Percentiles rank a stretch among this genome's conserved stretches.
These are phyloP conservation scores for Drosophila littoralis DNA, from an alignment of 1,140 invertebrate genomes.

Conservation along the genomic window DNA sequence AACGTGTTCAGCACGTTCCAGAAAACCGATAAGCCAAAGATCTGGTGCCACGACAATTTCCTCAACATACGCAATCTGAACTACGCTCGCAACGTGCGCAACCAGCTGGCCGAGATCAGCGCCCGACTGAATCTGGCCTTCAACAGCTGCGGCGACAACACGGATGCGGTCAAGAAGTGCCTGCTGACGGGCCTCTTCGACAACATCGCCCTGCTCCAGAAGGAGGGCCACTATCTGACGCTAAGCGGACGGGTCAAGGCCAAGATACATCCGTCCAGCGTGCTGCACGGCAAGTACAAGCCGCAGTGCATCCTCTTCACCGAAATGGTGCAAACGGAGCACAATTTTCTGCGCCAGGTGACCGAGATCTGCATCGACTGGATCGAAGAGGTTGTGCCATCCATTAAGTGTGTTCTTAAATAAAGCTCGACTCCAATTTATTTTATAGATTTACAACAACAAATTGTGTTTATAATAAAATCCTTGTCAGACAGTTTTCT, in stretches of 20 bases:
- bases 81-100: conserved; percentile 92
- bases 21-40: conserved; percentile 90
- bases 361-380: conserved; percentile 91
- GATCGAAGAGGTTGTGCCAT: conserved; percentile 87
- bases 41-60: conserved; percentile 96
- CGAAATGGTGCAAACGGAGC: conserved; percentile 94
- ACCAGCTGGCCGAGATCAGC: conserved; percentile 93
- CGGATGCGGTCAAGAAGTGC: conserved; percentile 90
- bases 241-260: conserved; percentile 85
- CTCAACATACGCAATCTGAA: conserved; percentile 93
- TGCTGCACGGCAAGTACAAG: conserved; percentile 86
- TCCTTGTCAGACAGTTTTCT: no score
- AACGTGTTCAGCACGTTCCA: conserved; percentile 94
- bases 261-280: conserved; percentile 83
- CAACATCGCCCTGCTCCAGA: conserved; percentile 95
- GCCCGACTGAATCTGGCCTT: conserved; percentile 88
- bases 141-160: conserved; percentile 90
- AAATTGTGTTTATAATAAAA: neutral
- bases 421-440: neutral
- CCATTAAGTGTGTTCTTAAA: conserved; percentile 21
- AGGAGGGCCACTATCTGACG: conserved; percentile 90
- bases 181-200: conserved; percentile 93
- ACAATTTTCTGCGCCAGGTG: conserved; percentile 91
- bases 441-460: neutral
- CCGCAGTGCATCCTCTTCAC: conserved; percentile 94